phyloP scores from a whole-genome alignment of 2,888 invertebrate species.

The Chloroclysta siterata region DNA sequence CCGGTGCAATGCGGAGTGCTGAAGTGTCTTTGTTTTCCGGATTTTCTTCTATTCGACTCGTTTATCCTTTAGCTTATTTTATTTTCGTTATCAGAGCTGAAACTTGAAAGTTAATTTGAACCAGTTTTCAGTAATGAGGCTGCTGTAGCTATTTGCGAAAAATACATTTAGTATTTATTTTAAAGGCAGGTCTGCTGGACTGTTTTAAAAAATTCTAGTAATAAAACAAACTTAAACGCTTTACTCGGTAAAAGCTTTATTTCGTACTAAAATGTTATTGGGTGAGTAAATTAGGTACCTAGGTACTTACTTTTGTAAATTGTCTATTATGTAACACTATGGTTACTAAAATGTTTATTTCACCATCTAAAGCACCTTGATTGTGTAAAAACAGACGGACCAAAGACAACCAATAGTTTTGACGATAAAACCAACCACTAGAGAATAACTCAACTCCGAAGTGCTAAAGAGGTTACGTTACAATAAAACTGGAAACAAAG shows the following conservation, averaged over 20 bases:
- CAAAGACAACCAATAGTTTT: constrained; percentile 19
- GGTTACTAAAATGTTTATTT: background rate
- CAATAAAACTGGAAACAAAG: constrained; percentile 33
- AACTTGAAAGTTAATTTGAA: constrained; percentile 18
- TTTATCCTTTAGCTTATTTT: constrained; percentile 32
- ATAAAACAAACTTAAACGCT: background rate
- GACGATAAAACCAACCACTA: constrained; percentile 24
- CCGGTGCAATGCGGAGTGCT: constrained; percentile 36
- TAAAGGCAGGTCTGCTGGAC: background rate
- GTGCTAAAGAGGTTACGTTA: constrained; percentile 37
- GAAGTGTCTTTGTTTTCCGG: constrained; percentile 39
- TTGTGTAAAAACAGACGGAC: constrained; percentile 1
- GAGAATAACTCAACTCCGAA: constrained; percentile 30
- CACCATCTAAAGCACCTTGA: background rate
- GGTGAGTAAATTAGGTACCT: background rate
- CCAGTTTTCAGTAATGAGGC: constrained; percentile 1
- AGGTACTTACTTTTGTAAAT: background rate
- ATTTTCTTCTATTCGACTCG: constrained; percentile 33
- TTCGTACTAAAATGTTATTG: background rate
- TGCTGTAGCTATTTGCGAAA: background rate
- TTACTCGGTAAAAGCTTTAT: background rate
- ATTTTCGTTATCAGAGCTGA: constrained; percentile 18
- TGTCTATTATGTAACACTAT: background rate
- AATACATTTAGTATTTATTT: background rate
- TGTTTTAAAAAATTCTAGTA: background rate